Evolutionary conservation across 1,140 invertebrate species (phyloP), one percentile per base, ranked within the genome.

Genomic region (Drosophila eugracilis): DNA sequence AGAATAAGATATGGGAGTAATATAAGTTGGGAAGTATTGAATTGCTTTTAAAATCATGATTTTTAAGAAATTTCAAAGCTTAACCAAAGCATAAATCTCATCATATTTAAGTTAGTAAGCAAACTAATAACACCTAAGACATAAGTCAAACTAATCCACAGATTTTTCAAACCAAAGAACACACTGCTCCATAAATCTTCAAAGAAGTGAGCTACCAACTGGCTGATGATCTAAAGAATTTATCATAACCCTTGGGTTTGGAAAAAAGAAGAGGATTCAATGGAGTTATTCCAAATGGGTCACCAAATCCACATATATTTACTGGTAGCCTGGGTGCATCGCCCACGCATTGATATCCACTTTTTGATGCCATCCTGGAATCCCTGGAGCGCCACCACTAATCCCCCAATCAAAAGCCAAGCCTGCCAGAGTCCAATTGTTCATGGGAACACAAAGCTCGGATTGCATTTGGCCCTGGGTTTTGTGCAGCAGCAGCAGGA

Each of bases 331-430:
- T 32, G 26, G 17, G 14, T 21, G 47, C 36, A 55, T 6, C n/a
- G 34, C 19, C 15, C 26, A 58, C 22, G 55, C 48, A 36, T 14
- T 58, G 22, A 44, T 14, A 58, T 62, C 50, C 36, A 28, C 28
- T 21, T 62, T 55, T 58, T 44, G 41, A 58, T 58, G 30, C 42
- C 28, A 10, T 26, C 19, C 12, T 5, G 30, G n/a, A 47, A 36
- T 45, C 39, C 60, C 4, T n/a, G 50, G 15, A 21, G 32, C 32
- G n/a, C n/a, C 32, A 14, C 32, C 41, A 36, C 14, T 62, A 62
- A 73, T 45, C 69, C 57, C 45, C 24, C 37, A 72, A 72, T 70
- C 66, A 70, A 57, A 48, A 71, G 42, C 41, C 66, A 70, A 62
- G 65, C 66, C 66, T 39, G 49, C 24, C 50, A 47, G n/a, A n/a